Conservation (phyloP, 2,888 invertebrate genomes). For the Spodoptera picta region DNA sequence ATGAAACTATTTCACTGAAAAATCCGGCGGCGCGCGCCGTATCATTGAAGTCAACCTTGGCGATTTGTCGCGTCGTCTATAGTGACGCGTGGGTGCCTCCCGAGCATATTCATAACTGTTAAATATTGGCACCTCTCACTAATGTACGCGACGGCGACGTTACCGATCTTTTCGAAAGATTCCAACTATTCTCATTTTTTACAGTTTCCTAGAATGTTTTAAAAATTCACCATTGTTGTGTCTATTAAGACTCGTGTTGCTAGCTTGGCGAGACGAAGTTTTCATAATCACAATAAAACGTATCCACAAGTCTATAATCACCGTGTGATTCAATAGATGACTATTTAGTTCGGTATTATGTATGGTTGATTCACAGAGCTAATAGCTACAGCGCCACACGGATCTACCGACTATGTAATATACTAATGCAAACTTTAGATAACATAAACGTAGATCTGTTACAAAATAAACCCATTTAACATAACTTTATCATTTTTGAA, state of each 20-base stretch:
- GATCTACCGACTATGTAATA: slow-evolving; percentile 24
- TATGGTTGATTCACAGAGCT: slow-evolving; percentile 30
- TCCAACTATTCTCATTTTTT: slow-evolving; percentile 60
- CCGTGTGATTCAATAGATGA: slow-evolving; percentile 33
- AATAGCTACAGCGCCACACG: slow-evolving; percentile 25
- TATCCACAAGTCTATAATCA: slow-evolving; percentile 16
- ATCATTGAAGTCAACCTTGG: slow-evolving; percentile 86
- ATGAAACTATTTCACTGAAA: slow-evolving; percentile 88
- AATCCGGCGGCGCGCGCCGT: slow-evolving; percentile 80
- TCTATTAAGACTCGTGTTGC: slow-evolving; percentile 34
- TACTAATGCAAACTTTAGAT: slow-evolving; percentile 8
- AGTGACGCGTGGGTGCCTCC: slow-evolving; percentile 82
- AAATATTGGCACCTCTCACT: slow-evolving; percentile 80
- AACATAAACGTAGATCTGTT: slow-evolving; percentile 1
- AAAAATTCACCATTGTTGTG: slow-evolving; percentile 48
- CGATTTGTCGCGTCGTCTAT: slow-evolving; percentile 85
- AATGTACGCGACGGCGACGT: slow-evolving; percentile 61
- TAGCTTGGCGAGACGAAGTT: slow-evolving; percentile 23
- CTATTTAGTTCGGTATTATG: slow-evolving; percentile 18
- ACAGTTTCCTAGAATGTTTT: slow-evolving; percentile 55
- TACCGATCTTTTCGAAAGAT: slow-evolving; percentile 54
- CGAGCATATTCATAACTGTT: slow-evolving; percentile 80
- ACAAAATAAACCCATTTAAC: slow-evolving; percentile 1
- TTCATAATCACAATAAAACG: slow-evolving; percentile 24
- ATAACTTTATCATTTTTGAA: background rate